phyloP scores from a whole-genome alignment of 2,113 vertebrate genomes.

The Thunnus maccoyii region DNA sequence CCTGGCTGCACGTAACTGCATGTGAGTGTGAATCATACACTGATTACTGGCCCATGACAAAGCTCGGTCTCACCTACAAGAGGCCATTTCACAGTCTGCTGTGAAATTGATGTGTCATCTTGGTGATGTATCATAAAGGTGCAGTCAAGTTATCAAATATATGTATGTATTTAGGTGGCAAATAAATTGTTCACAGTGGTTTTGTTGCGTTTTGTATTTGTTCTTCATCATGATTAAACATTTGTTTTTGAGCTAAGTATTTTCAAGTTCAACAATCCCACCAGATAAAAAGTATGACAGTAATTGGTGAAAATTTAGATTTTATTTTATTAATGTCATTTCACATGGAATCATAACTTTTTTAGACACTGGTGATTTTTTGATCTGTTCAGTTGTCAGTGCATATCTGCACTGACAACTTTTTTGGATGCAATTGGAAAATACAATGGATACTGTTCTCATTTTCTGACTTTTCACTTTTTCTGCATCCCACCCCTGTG shows the following conservation, averaged over 20 bases:
- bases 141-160: neutral
- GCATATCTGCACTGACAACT: neutral
- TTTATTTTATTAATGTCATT: too few relatives aligned
- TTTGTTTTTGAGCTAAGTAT: too few relatives aligned
- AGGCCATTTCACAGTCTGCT: neutral
- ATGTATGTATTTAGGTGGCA: too few relatives aligned
- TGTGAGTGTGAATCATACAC: conserved; percentile 87
- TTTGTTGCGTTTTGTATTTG: neutral
- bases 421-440: neutral
- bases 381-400: too few relatives aligned
- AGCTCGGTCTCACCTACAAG: neutral
- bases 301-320: too few relatives aligned
- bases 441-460: neutral
- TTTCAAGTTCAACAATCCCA: too few relatives aligned
- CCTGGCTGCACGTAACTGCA: conserved; percentile 97
- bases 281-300: too few relatives aligned
- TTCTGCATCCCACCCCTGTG: neutral
- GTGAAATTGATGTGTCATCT: neutral
- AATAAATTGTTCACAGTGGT: too few relatives aligned
- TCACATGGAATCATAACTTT: too few relatives aligned
- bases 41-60: neutral
- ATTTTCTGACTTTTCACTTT: neutral
- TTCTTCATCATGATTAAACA: neutral
- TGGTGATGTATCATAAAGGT: neutral
- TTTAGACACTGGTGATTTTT: neutral